These are phyloP conservation scores for Mormyrus lacerda DNA, from an alignment of 2,113 vertebrate species.

Conservation along the genomic window DNA sequence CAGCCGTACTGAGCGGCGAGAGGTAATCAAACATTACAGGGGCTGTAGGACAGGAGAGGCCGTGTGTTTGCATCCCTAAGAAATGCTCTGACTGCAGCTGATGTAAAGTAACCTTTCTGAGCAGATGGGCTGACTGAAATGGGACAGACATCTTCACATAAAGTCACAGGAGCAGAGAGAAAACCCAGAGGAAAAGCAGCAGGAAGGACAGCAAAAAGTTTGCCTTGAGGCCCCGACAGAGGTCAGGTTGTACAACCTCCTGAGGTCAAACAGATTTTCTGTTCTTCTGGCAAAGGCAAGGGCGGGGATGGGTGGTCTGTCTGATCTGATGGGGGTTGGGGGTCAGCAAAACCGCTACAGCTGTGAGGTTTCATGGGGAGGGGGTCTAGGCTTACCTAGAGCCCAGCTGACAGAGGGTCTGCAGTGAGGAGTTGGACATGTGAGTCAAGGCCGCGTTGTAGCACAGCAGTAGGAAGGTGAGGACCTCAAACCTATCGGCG, in stretches of 20 bases:
- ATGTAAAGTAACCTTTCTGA: not conserved
- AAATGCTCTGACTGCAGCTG: not conserved
- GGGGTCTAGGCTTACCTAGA: constrained; percentile 72
- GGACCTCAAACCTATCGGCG: constrained; percentile 80
- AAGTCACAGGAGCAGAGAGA: not conserved
- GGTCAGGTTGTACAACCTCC: not conserved
- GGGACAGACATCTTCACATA: not conserved
- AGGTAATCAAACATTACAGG: not conserved
- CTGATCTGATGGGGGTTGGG: not conserved
- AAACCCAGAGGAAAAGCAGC: not conserved
- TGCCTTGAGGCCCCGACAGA: not conserved
- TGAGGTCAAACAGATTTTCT: not conserved
- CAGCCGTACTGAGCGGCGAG: not conserved
- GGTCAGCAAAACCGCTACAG: not conserved
- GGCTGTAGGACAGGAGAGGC: not conserved
- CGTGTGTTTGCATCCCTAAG: not conserved
- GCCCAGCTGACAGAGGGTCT: constrained; percentile 88
- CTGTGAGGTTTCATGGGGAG: not conserved
- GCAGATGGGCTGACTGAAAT: not conserved
- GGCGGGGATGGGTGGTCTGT: not conserved
- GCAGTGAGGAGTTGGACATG: constrained; percentile 83
- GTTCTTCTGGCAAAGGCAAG: not conserved
- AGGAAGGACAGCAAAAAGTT: not conserved
- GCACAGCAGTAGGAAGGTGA: constrained; percentile 90
- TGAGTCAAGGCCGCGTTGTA: constrained; percentile 91